Evolutionary conservation across 2,888 invertebrate genomes (phyloP).

Genomic region (Trisateles emortualis): DNA sequence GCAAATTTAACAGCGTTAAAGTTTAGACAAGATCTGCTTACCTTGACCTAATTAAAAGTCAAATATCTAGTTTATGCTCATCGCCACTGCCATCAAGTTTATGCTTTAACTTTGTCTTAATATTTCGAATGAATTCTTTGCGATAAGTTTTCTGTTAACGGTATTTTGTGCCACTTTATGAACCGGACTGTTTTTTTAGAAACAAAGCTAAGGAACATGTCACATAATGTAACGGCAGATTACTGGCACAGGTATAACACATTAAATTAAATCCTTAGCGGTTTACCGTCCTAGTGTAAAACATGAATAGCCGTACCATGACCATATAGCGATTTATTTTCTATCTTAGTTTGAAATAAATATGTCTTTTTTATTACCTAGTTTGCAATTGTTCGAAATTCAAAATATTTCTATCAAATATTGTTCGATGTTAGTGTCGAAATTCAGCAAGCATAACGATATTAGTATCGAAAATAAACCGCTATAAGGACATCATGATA

Average conservation of each 20-base stretch:
- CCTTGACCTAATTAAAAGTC: conserved; percentile 17
- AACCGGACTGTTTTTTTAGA: conserved; percentile 31
- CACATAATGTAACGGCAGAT: conserved; percentile 12
- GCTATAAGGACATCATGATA: no score
- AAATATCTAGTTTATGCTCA: not conserved
- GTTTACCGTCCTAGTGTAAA: not conserved
- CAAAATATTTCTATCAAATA: no score
- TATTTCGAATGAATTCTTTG: conserved; percentile 18
- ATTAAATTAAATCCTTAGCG: not conserved
- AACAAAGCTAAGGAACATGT: conserved; percentile 13
- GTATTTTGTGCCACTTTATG: conserved; percentile 39
- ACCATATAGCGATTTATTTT: no score
- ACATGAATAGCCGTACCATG: no score
- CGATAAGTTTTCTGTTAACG: conserved; percentile 27
- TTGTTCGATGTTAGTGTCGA: no score
- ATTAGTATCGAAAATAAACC: no score
- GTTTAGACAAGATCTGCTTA: not conserved
- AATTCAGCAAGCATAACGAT: not conserved
- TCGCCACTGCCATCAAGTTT: not conserved
- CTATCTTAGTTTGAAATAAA: no score
- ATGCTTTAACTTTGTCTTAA: conserved; percentile 4
- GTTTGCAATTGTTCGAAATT: no score
- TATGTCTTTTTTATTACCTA: no score
- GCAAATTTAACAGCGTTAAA: not conserved
- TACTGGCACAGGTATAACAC: not conserved